Base-by-base conservation (phyloP, 2,888 invertebrate species). In the Diachrysia chrysitis region DNA sequence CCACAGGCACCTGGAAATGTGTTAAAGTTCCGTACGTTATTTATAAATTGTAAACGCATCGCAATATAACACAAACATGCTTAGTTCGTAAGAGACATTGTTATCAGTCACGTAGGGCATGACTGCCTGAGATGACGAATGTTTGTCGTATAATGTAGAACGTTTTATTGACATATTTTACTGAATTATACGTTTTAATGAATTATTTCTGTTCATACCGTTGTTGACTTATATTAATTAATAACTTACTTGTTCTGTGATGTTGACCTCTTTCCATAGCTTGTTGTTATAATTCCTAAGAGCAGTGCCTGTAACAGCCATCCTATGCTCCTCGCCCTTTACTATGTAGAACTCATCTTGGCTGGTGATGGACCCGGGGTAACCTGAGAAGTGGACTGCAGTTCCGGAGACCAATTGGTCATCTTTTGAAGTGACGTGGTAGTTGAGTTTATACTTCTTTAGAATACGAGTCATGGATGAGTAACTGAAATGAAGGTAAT, bases 401-500 rank as follows among this genome's bases (percentile, higher is more conserved):
- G 95, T 95, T 0, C 97, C 97, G 0, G 97, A 96, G 23, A 97
- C 96, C 3, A 95, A 88, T 17, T 92, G 90, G 17, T 94, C 91
- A 57, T 93, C 91, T 56, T 92, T 92, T 2, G 96, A 93, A 14
- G 96, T 96, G 59, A 95, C 89, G 77, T 97, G 97, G 88, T 97
- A 98, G 71, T 97, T 96, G 61, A 99, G 96, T 83, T 97, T 97
- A 93, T 99, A 99, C 66, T 97, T 96, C 90, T 99, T 99, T 84
- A 98, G 94, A 42, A 98, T 96, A 66, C 98, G 96, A 69, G 98
- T 95, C 98, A 99, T 99, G 74, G 97, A 96, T 37, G 96, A 96
- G 87, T 97, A 98, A 72, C 97, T 97, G 86, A 29, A 84, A 79
- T 42, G 9, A 46, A 68, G 58, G 19, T 7, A 2, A 35, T n/a